Evolutionary conservation across 2,113 vertebrate genomes (phyloP), one percentile per base, ranked within the genome.

Genomic region (Urocolius indicus): DNA sequence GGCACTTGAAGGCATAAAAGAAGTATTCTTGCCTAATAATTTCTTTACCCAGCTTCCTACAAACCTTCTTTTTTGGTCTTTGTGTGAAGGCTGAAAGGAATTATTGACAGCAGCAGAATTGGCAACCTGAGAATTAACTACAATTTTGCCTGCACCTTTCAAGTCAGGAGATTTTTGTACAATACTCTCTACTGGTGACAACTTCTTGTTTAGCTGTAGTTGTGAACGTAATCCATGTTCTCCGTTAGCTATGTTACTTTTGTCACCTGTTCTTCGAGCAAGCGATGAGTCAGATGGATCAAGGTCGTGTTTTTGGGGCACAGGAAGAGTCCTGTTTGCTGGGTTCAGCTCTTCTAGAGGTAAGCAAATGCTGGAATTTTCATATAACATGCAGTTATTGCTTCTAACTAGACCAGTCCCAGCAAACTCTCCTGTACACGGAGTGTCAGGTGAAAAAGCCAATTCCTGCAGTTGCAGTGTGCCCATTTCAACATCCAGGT

Each of bases 1-100:
- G 58, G 96, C 92, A 97, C 96, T 95, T 68, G 93, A 94, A 36
- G 97, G 97, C 95, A 98, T 92, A 54, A 98, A 97, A 49, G 95
- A 94, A 46, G 95, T 95, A 63, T 97, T 97, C 83, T 93, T 98
- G 84, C 72, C 98, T 67, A 98, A 54, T 71, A 99, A 90, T 84
- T 96, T 97, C 84, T 97, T 98, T 55, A 98, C 96, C 98, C 98
- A 98, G 84, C 97, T 98, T 82, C 97, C 97, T 80, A 97, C 94
- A 94, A 98, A 97, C 13, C 95, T 92, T 80, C 90, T 98, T 77
- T 95, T 98, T 63, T 23, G 74, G 36, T 94, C 96, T 90, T 92
- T 96, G 51, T 23, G 49, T 30, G 62, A 90, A 77, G 66, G 78
- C 72, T 90, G 88, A 93, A 71, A 87, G 68, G 96, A 95, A 97